Evolutionary conservation across 2,888 invertebrate species (phyloP), one percentile per base, ranked within the genome.

Genomic region (Cheilosia soror): DNA sequence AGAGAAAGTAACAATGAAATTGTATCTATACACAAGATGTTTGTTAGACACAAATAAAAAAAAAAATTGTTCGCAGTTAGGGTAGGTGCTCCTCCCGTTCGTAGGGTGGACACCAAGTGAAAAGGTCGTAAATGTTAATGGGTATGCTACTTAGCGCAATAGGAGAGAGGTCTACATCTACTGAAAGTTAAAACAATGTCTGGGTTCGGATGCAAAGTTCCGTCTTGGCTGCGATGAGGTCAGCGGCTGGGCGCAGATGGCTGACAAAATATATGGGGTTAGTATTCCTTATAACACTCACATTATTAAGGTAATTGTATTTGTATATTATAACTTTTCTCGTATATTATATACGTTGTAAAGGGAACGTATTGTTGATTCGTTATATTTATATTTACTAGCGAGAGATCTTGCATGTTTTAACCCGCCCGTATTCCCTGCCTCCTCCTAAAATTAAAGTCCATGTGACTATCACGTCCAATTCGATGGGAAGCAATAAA

Each of bases 1-100:
- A 85, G 81, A 81, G 80, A 85, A 85, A 85, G 85, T 77, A 85
- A 53, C 77, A 81, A 76, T 80, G 71, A 85, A 85, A 81, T 71
- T 77, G 77, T 81, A 73, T 85, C 71, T 76, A 37, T 37, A 85
- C 80, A 85, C 65, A 80, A 85, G 65, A 80, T 80, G 80, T 79
- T 85, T 68, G 79, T 65, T 75, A 69, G 69, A 75, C 69, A 76
- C 71, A 58, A 60, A 71, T 53, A 63, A 63, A 65, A 57, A 37
- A 33, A 69, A 58, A 75, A 78, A 47, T 42, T 6, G 58, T 60
- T 71, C 31, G 75, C 44, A 58, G 60, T 60, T 27, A 60, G 69
- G 65, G 49, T 65, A 71, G 79, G 60, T 65, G 63, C 69, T 37
- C 53, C 31, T 51, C 60, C 55, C 49, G 44, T 37, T 60, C 47